Percentiles rank a stretch among this genome's conserved stretches.
These are phyloP conservation scores for Conops quadrifasciatus DNA, from an alignment of 2,888 invertebrate genomes.

Conservation along the genomic window DNA sequence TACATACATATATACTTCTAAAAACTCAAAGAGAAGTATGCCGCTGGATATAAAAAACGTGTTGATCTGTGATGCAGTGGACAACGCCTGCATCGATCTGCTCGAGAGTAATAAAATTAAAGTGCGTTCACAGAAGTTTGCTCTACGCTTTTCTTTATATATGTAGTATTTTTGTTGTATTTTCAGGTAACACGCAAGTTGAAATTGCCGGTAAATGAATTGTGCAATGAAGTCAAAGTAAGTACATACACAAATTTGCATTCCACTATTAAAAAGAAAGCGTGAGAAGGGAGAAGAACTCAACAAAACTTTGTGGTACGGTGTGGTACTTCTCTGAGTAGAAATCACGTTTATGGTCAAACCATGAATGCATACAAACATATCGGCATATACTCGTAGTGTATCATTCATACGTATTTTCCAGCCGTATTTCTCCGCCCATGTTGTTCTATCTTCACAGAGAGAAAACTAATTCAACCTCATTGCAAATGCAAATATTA, in stretches of 20 bases:
- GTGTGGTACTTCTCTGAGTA: too few relatives aligned
- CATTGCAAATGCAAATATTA: too few relatives aligned
- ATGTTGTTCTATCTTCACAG: too few relatives aligned
- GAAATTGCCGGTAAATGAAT: conserved; percentile 80
- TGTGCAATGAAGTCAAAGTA: conserved; percentile 85
- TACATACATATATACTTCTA: too few relatives aligned
- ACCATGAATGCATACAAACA: not conserved
- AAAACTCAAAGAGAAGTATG: conserved; percentile 58
- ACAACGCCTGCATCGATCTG: conserved; percentile 83
- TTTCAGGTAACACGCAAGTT: conserved; percentile 71
- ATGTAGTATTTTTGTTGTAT: conserved; percentile 14
- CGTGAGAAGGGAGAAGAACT: too few relatives aligned
- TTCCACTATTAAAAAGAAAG: too few relatives aligned
- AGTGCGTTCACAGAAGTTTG: conserved; percentile 67
- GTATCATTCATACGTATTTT: too few relatives aligned
- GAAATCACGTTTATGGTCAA: too few relatives aligned
- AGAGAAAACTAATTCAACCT: too few relatives aligned
- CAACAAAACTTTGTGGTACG: too few relatives aligned
- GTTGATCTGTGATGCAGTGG: conserved; percentile 92
- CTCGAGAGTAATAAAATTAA: conserved; percentile 79
- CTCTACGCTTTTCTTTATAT: conserved; percentile 6
- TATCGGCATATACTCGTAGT: not conserved
- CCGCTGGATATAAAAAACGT: conserved; percentile 78
- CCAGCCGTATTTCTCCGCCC: too few relatives aligned
- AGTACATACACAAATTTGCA: conserved; percentile 54